Evolutionary conservation across 2,888 invertebrate species (phyloP).

Genomic region (Agrotis ipsilon): DNA sequence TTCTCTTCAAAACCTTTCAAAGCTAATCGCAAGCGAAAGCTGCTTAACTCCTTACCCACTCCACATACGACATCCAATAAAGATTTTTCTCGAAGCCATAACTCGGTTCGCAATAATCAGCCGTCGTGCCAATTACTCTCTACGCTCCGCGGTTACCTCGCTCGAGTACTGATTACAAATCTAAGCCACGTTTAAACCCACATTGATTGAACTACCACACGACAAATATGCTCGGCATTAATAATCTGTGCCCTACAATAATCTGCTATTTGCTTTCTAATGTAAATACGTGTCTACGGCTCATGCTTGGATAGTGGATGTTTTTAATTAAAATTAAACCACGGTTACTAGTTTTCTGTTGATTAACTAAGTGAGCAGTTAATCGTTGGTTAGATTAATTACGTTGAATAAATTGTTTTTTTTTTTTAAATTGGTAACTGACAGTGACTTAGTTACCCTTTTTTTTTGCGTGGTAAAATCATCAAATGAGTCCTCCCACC

Average conservation of each 20-base stretch:
- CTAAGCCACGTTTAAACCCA: slow-evolving; percentile 58
- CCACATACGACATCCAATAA: slow-evolving; percentile 26
- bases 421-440: too few species aligned
- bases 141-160: slow-evolving; percentile 14
- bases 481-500: too few species aligned
- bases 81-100: slow-evolving; percentile 34
- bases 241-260: slow-evolving; percentile 56
- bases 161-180: slow-evolving; percentile 56
- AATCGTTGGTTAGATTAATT: neutral
- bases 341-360: slow-evolving; percentile 39
- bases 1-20: neutral
- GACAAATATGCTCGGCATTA: slow-evolving; percentile 62
- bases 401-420: neutral
- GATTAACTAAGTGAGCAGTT: slow-evolving; percentile 33
- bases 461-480: too few species aligned
- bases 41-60: slow-evolving; percentile 6
- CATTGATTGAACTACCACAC: slow-evolving; percentile 63
- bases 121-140: slow-evolving; percentile 26
- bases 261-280: slow-evolving; percentile 56
- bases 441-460: too few species aligned
- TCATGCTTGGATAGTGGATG: slow-evolving; percentile 31
- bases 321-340: slow-evolving; percentile 57
- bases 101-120: slow-evolving; percentile 42
- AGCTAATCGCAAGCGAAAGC: slow-evolving; percentile 13
- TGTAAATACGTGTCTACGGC: slow-evolving; percentile 50